Evolutionary conservation across 2,888 invertebrate species (phyloP), one percentile per base, ranked within the genome.

Genomic region (Steromphala cineraria): DNA sequence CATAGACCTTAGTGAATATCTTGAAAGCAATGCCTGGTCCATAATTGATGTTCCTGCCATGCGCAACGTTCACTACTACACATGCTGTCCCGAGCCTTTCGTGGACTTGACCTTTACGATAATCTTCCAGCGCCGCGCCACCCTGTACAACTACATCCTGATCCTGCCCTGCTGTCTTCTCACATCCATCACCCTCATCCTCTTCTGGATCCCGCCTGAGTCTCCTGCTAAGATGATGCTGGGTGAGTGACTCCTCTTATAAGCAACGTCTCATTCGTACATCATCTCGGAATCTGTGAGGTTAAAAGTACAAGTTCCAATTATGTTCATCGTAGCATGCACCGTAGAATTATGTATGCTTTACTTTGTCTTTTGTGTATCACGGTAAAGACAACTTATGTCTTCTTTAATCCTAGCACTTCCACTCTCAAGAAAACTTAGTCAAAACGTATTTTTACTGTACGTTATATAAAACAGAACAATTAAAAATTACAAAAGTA

Each of bases 161-260:
- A 91, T 94, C 80, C 87, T 93, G 56, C 94, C 94, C 17, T 94
- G 94, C 85, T 91, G 93, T 46, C 88, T 94, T 31, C 89, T 94
- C 74, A 93, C 93, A 15, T 90, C 92, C 31, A 89, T 94, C 78
- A 93, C 93, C 0, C 89, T 94, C 78, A 93, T 93, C n/a, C 88
- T 93, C 21, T 94, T 93, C 87, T 94, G 93, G 93, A 91, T 94
- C 67, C 94, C 94, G 19, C 93, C 93, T 5, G 93, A 94, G 85
- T 93, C 93, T 24, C 93, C 94, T 4, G 92, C 93, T n/a, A 94
- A 94, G 87, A 93, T 94, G 91, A 88, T 92, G 74, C 88, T 94
- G 56, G 93, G 93, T 93, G 86, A 87, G 92, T 81, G 24, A n/a
- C n/a, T n/a, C n/a, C 24, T 13, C 46, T 36, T 36, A 36, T 36